phyloP scores from a whole-genome alignment of 2,888 invertebrate species.

The Euplagia quadripunctaria region DNA sequence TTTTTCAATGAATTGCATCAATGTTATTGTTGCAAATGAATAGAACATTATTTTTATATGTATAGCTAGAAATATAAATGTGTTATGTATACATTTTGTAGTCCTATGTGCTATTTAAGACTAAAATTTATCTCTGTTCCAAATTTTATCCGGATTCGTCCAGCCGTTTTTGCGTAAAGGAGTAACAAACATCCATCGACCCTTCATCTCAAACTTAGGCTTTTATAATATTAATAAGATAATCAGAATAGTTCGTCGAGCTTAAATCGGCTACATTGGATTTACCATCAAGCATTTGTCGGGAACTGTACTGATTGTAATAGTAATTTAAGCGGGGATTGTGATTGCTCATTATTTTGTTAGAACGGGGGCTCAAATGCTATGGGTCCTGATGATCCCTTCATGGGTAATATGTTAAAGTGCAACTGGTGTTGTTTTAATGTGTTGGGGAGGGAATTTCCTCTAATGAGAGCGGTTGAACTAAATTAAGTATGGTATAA shows the following conservation, averaged over 20 bases:
- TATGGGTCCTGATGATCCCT: slow-evolving; percentile 20
- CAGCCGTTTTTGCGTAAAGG: too few relatives aligned
- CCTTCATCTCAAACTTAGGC: too few relatives aligned
- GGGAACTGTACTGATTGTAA: slow-evolving; percentile 68
- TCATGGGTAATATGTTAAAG: slow-evolving; percentile 16
- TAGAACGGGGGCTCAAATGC: slow-evolving; percentile 27
- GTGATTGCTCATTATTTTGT: slow-evolving; percentile 41
- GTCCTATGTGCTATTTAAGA: too few relatives aligned
- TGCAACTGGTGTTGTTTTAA: slow-evolving; percentile 24
- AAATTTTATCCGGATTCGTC: too few relatives aligned
- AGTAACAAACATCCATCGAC: too few relatives aligned
- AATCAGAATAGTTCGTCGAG: slow-evolving; percentile 3
- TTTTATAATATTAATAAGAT: neutral
- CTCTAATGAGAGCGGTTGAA: neutral
- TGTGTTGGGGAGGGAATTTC: slow-evolving; percentile 5
- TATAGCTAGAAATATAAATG: neutral
- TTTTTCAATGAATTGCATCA: too few relatives aligned
- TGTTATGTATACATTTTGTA: too few relatives aligned
- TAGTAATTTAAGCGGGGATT: slow-evolving; percentile 42
- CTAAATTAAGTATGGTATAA: neutral
- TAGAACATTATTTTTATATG: too few relatives aligned
- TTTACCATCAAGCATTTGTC: slow-evolving; percentile 69
- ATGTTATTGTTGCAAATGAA: too few relatives aligned
- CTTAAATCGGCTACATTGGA: slow-evolving; percentile 44
- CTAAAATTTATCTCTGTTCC: too few relatives aligned